These are phyloP conservation scores for Stenodera caucasica DNA, from an alignment of 2,888 invertebrate genomes.

Conservation along the genomic window DNA sequence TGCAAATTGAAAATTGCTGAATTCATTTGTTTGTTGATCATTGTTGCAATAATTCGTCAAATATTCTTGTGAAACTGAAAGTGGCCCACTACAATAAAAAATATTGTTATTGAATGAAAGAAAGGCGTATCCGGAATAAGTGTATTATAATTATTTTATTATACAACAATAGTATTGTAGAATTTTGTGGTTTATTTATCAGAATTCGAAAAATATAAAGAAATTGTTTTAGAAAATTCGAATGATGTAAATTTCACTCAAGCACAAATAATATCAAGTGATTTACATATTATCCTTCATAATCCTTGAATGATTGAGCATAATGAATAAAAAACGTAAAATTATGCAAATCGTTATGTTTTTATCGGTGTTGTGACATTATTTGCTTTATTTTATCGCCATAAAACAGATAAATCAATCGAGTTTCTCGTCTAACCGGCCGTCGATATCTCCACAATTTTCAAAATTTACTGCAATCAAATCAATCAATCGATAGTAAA, in stretches of 20 bases:
- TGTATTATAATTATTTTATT: conserved; percentile 6
- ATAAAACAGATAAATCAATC: background rate
- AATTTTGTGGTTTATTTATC: background rate
- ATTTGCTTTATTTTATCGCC: background rate
- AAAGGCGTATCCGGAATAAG: conserved; percentile 2
- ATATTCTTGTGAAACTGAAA: background rate
- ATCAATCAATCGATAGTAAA: no score
- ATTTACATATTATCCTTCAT: conserved; percentile 4
- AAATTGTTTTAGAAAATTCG: background rate
- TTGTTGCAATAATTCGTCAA: background rate
- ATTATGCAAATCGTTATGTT: no score
- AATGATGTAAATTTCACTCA: conserved; percentile 3
- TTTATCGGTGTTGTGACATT: background rate
- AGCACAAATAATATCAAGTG: background rate
- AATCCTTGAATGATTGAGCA: background rate
- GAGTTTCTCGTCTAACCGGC: background rate
- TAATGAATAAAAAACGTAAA: background rate
- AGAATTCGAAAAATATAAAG: background rate
- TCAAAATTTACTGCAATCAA: background rate
- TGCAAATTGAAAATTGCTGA: conserved; percentile 1
- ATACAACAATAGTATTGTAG: background rate
- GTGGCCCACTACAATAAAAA: background rate
- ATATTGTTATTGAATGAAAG: background rate
- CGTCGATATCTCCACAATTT: background rate
- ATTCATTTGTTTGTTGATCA: background rate